These are phyloP conservation scores for Carapus acus DNA, from an alignment of 2,797 vertebrate genomes.

Conservation along the genomic window DNA sequence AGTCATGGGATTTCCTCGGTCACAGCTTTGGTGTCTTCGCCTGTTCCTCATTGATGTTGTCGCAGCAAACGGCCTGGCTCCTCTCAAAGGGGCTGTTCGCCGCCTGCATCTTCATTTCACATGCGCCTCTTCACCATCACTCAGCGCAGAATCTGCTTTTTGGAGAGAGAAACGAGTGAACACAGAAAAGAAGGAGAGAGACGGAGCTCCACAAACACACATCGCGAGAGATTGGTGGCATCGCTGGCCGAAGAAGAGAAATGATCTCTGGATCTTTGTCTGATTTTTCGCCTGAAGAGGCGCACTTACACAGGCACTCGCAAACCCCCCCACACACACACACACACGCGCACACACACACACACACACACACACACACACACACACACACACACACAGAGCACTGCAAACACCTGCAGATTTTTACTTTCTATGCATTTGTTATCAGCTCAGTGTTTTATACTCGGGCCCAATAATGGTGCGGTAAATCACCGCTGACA, in stretches of 20 bases:
- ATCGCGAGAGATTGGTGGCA: slow-evolving; percentile 39
- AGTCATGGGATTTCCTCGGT: too few species aligned
- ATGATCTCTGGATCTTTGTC: slow-evolving; percentile 32
- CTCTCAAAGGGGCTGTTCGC: slow-evolving; percentile 3
- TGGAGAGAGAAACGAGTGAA: slow-evolving; percentile 5
- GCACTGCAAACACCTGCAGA: slow-evolving; percentile 55
- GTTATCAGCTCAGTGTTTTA: slow-evolving; percentile 56
- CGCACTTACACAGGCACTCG: too few species aligned
- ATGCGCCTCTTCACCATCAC: slow-evolving; percentile 37
- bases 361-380: too few species aligned
- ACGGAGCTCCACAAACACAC: slow-evolving; percentile 9
- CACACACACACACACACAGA: slow-evolving; percentile 26
- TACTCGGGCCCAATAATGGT: slow-evolving; percentile 41
- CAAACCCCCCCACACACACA: too few species aligned
- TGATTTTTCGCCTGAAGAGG: slow-evolving; percentile 45
- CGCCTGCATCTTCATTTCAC: slow-evolving; percentile 23
- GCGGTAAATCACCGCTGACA: slow-evolving; percentile 59
- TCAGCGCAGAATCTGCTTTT: slow-evolving; percentile 27
- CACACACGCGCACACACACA: too few species aligned
- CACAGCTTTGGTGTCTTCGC: slow-evolving; percentile 17
- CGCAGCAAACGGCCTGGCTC: slow-evolving; percentile 8
- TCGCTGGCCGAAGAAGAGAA: slow-evolving; percentile 46
- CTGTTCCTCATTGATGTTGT: too few species aligned
- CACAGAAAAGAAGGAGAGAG: slow-evolving; percentile 24
- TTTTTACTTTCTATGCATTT: slow-evolving; percentile 58